A percentile compares a stretch with the other conserved stretches of the same genome.
Conservation (phyloP, 2,888 invertebrate species). For the Lasioglossum oenotherae region DNA sequence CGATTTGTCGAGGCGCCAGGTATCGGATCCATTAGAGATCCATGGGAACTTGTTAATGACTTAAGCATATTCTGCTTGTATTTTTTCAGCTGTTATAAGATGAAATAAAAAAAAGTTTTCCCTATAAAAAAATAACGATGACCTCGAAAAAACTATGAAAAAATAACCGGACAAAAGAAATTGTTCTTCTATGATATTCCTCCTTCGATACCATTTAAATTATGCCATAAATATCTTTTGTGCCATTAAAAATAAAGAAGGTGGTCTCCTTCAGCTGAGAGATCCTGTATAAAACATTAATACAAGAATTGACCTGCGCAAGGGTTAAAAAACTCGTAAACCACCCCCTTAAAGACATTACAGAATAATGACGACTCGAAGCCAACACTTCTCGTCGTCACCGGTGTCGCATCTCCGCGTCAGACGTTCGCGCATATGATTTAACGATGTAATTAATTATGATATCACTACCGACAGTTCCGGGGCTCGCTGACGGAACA, state of each 20-base stretch:
- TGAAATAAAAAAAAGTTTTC: too few relatives aligned
- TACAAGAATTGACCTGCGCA: not conserved
- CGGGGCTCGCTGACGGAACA: not conserved
- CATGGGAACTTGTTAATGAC: not conserved
- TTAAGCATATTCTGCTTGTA: too few relatives aligned
- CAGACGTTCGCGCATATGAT: not conserved
- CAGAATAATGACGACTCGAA: not conserved
- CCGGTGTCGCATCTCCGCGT: not conserved
- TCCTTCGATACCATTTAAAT: too few relatives aligned
- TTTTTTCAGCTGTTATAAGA: too few relatives aligned
- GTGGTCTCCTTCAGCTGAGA: too few relatives aligned
- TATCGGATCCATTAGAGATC: not conserved
- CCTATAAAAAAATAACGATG: too few relatives aligned
- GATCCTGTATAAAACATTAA: too few relatives aligned
- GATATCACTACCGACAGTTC: not conserved
- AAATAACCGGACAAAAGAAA: too few relatives aligned
- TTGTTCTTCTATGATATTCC: too few relatives aligned
- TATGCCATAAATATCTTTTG: too few relatives aligned
- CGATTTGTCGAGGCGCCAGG: not conserved
- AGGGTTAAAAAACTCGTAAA: not conserved
- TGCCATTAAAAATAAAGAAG: too few relatives aligned
- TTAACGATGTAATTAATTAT: not conserved
- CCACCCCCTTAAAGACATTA: not conserved
- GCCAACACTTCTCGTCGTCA: not conserved
- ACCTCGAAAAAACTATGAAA: too few relatives aligned